Percentiles rank a stretch among this genome's conserved stretches.
Conservation (phyloP, 2,797 vertebrate genomes). For the Dicrostonyx torquatus region DNA sequence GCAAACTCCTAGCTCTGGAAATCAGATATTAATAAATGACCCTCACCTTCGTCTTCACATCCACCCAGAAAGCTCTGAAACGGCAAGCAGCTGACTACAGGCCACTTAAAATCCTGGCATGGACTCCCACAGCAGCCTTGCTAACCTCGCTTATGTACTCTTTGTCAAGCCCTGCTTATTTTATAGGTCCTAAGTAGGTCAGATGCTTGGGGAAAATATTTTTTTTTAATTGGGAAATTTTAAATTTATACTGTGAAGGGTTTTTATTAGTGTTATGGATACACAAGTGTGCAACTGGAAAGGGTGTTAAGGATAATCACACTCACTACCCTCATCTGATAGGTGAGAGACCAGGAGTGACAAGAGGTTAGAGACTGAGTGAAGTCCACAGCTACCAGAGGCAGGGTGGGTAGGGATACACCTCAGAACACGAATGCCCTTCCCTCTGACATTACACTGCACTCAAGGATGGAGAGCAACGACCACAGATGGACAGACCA, state of each 20-base stretch:
- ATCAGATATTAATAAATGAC: neutral
- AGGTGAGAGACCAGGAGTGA: neutral
- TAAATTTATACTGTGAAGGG: neutral
- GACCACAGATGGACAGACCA: neutral
- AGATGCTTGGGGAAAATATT: neutral
- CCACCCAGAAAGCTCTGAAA: neutral
- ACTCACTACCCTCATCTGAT: neutral
- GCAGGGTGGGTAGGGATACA: neutral
- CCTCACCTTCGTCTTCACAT: neutral
- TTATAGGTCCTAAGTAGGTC: neutral
- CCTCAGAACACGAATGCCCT: neutral
- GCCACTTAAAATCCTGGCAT: neutral
- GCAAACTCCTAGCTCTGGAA: neutral
- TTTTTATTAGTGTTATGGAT: neutral
- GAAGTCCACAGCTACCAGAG: neutral
- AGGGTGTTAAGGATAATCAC: slow-evolving; percentile 8
- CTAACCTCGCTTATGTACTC: neutral
- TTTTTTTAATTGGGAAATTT: neutral
- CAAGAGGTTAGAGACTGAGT: neutral
- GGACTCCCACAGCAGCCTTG: neutral
- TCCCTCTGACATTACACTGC: neutral
- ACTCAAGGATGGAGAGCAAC: neutral
- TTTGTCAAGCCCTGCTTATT: neutral
- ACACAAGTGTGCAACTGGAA: neutral
- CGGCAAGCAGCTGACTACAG: neutral